Evolutionary conservation across 1,140 invertebrate genomes (phyloP), one percentile per base, ranked within the genome.

Genomic region (Lasioglossum baleicum): DNA sequence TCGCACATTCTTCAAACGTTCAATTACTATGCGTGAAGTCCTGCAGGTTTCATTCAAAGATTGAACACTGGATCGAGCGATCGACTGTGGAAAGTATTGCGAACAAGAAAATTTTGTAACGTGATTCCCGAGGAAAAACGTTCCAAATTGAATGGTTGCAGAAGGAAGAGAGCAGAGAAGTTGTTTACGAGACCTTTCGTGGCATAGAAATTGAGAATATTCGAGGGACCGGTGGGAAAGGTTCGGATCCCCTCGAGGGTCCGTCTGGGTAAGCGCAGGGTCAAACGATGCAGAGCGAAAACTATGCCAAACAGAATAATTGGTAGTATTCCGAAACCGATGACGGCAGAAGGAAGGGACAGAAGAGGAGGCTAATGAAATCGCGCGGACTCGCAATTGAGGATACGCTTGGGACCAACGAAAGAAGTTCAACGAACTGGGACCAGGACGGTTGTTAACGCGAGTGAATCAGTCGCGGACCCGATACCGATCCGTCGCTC

Each of bases 401-500:
- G 74, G 67, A 68, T 75, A 67, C 56, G 64, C 74, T 35, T 20
- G 64, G 51, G 74, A 75, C 42, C 61, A 48, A 51, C 15, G 58
- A 61, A 63, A 61, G 65, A 73, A 20, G 76, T 79, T 79, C 76
- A 73, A 79, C 76, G 76, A 79, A 79, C 76, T 51, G 71, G 51
- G 67, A 75, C 71, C 70, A 66, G 64, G 71, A 51, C 48, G 22
- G 40, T 67, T 61, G 74, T 77, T 75, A 67, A 75, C 42, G 22
- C 60, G 15, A 74, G 77, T 56, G 69, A 85, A 77, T 85, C 84
- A 81, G 63, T 82, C 51, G 53, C 75, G 60, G 61, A 75, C 73
- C 42, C 40, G 75, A 71, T 71, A 77, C 67, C 75, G 75, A 65
- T 60, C 80, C 83, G 80, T 79, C 82, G 74, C 87, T 70, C 77